Evolutionary conservation across 2,888 invertebrate species (phyloP), one percentile per base, ranked within the genome.

Genomic region (Patella pellucida): DNA sequence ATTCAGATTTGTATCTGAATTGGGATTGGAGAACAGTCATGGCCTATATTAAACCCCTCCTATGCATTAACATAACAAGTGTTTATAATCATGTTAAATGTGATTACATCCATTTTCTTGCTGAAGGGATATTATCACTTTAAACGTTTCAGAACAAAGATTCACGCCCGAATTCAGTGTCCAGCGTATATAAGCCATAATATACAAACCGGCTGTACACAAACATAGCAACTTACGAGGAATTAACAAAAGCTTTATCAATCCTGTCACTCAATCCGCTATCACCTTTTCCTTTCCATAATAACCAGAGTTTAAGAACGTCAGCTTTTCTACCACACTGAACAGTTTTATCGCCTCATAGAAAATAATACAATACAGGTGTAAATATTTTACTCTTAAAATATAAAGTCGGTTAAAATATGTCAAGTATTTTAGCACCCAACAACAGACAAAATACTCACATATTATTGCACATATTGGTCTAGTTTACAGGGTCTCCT

Each of bases 261-360:
- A 86, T 81, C 23, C 78, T 77, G 19, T 78, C 77, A 52, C 75
- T 84, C 79, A 88, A 81, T 2, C 85, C 86, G 9, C 41, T 73
- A 74, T 85, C 83, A 1, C 88, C 88, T 7, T 83, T 76, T 9
- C 86, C 87, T 73, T 86, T 86, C 89, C 89, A 88, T 82, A 85
- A 79, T 50, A 87, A 71, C 89, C 89, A 89, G 0, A 89, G 75
- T 75, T 89, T 89, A 62, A 88, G 77, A 5, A 83, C 83, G 75
- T 89, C 89, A 16, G 84, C 83, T 76, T 87, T 88, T 12, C 89
- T 80, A 27, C 88, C 88, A 79, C 89, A 89, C 76, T 89, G 89
- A 11, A 89, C 78, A 0, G 87, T 85, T 77, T 87, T 88, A 74
- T 89, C 88, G n/a, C 89, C 89, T 85, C 74, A 68, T 16, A 56